Evolutionary conservation across 2,113 vertebrate genomes (phyloP), one percentile per base, ranked within the genome.

Genomic region (Hiodon tergisus): DNA sequence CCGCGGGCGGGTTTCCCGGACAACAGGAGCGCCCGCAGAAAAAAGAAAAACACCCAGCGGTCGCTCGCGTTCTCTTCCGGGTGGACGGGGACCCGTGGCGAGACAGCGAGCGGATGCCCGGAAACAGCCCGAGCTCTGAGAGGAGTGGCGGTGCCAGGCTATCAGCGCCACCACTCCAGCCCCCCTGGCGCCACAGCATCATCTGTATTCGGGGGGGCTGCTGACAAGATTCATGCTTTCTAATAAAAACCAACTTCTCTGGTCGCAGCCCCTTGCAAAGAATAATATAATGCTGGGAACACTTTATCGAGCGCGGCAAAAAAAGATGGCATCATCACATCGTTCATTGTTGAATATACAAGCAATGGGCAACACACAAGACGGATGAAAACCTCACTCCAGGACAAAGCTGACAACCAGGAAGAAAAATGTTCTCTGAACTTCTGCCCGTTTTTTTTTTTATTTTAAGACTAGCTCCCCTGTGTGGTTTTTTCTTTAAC

Each of bases 201-300:
- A 82, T 86, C 80, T 84, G 84, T 86, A 86, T 86, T 86, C 84
- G 76, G 77, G 65, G 65, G 77, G 80, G 72, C 72, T 17, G 51
- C 17, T 70, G 78, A 84, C 83, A 83, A 85, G 85, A 88, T 87
- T 81, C 78, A 86, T 89, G 82, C 84, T 83, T 85, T 88, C 79
- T 86, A 87, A 89, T 88, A 89, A 90, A 89, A 85, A 71, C 67
- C 57, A 72, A 73, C 82, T 78, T 85, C 81, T 75, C 69, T 76
- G 76, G 79, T 73, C 67, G 82, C 74, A 78, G 61, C 83, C 52
- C 51, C 79, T 85, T 80, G 73, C 75, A 53, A 58, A 80, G 81
- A 88, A 86, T 83, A 86, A 86, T 85, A 81, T 80, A 78, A 79
- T 79, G 82, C 76, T 81, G 77, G 81, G 76, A 85, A 81, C 79